Percentiles rank a stretch among this genome's conserved stretches.
phyloP scores from a whole-genome alignment of 2,797 vertebrate genomes.

The Danio albolineatus region DNA sequence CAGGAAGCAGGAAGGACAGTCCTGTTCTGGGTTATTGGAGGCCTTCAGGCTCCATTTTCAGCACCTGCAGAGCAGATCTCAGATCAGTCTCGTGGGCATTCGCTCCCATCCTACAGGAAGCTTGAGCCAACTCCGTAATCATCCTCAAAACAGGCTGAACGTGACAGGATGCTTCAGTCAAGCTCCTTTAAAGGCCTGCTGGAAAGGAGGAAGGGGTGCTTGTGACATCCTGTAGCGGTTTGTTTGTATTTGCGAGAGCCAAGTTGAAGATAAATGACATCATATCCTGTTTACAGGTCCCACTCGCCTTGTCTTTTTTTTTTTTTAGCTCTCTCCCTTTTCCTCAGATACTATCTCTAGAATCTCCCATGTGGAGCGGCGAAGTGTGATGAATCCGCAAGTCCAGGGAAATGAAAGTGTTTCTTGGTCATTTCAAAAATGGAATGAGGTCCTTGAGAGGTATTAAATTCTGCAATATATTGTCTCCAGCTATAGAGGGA shows the following conservation, averaged over 20 bases:
- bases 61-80: constrained; percentile 59
- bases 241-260: constrained; percentile 51
- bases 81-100: constrained; percentile 31
- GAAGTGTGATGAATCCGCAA: constrained; percentile 55
- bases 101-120: constrained; percentile 47
- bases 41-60: constrained; percentile 64
- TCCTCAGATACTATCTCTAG: constrained; percentile 40
- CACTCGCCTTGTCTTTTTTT: neutral
- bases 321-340: neutral
- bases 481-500: constrained; percentile 67
- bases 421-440: constrained; percentile 63
- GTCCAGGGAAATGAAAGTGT: constrained; percentile 61
- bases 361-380: constrained; percentile 50
- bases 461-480: constrained; percentile 78
- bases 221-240: constrained; percentile 63
- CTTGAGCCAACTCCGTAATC: constrained; percentile 41
- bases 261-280: constrained; percentile 60
- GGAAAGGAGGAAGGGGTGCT: constrained; percentile 41
- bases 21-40: constrained; percentile 55
- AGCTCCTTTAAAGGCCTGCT: constrained; percentile 35
- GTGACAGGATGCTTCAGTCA: constrained; percentile 1
- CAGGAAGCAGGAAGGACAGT: constrained; percentile 72
- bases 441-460: constrained; percentile 70
- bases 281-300: constrained; percentile 57
- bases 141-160: constrained; percentile 33